Evolutionary conservation across 2,797 vertebrate genomes (phyloP).

Genomic region (Myotis myotis): DNA sequence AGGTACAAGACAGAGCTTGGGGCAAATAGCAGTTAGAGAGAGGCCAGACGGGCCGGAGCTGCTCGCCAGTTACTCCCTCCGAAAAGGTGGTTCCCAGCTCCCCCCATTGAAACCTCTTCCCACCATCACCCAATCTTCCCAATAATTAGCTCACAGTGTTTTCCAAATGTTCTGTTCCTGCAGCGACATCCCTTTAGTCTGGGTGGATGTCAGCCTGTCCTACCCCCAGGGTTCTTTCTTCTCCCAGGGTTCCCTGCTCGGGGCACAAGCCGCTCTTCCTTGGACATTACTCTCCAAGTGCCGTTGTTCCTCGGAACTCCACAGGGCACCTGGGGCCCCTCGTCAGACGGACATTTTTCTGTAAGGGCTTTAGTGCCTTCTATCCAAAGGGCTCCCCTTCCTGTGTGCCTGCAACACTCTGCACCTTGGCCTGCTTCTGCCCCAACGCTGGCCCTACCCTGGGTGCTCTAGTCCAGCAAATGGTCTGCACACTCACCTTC

Average conservation of each 20-base stretch:
- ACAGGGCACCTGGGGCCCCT: not conserved
- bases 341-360: not conserved
- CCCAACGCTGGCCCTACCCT: accelerated
- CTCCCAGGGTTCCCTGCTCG: not conserved
- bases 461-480: not conserved
- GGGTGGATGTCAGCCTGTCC: not conserved
- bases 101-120: not conserved
- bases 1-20: conserved; percentile 84
- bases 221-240: accelerated
- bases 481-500: not conserved
- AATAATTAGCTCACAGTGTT: not conserved
- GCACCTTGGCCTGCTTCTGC: not conserved
- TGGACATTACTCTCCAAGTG: accelerated
- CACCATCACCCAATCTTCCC: accelerated
- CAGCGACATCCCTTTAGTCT: not conserved
- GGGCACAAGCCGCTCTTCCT: not conserved
- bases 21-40: not conserved
- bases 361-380: not conserved
- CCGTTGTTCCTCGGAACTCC: not conserved
- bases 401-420: not conserved
- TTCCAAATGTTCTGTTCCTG: not conserved
- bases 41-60: accelerated
- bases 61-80: not conserved
- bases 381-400: not conserved
- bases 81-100: not conserved